Conservation (phyloP, 2,113 vertebrate genomes). For the Rhinogobius similis region DNA sequence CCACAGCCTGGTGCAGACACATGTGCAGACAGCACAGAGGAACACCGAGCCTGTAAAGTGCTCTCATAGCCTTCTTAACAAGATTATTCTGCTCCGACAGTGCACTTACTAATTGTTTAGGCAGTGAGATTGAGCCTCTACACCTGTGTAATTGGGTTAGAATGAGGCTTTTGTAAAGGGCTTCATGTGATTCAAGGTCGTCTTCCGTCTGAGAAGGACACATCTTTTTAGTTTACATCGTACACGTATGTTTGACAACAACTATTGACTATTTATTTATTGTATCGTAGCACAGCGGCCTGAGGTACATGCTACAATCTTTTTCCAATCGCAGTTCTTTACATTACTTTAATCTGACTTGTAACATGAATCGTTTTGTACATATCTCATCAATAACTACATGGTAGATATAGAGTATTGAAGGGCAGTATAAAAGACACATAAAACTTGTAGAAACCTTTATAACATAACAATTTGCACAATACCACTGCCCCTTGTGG, state of each 20-base stretch:
- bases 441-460: too few species aligned
- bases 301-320: too few species aligned
- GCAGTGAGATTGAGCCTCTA: slow-evolving; percentile 43
- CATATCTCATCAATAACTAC: too few species aligned
- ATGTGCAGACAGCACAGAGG: slow-evolving; percentile 36
- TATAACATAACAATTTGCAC: too few species aligned
- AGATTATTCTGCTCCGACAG: slow-evolving; percentile 60
- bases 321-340: too few species aligned
- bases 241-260: neutral
- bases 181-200: slow-evolving; percentile 56
- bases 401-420: too few species aligned
- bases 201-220: slow-evolving; percentile 21
- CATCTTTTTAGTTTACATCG: slow-evolving; percentile 18
- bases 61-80: slow-evolving; percentile 44
- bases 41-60: slow-evolving; percentile 29
- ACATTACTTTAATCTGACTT: too few species aligned
- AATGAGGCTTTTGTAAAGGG: slow-evolving; percentile 49
- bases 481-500: too few species aligned
- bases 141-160: slow-evolving; percentile 58
- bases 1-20: slow-evolving; percentile 36
- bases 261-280: neutral
- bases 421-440: too few species aligned
- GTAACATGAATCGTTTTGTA: too few species aligned
- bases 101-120: slow-evolving; percentile 60
- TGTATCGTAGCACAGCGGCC: neutral